Evolutionary conservation across 2,113 vertebrate genomes (phyloP).

Genomic region (Silurus asotus): DNA sequence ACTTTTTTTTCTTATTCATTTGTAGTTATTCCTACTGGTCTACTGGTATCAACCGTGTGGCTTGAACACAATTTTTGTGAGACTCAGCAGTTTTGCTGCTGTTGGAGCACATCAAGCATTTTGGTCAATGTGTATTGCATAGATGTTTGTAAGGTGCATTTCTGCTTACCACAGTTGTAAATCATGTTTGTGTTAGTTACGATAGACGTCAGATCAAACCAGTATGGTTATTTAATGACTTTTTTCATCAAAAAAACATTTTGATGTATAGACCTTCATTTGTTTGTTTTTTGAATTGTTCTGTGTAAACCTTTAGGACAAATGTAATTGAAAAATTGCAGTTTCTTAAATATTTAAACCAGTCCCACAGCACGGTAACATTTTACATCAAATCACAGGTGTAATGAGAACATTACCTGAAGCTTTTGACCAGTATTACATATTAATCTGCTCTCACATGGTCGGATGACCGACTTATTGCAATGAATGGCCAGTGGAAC

Average conservation of each 20-base stretch:
- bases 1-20: too few species aligned
- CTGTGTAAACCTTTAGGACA: too few species aligned
- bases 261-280: neutral
- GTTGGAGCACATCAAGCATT: neutral
- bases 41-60: too few species aligned
- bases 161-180: neutral
- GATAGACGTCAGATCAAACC: neutral
- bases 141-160: neutral
- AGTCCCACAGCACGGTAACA: neutral
- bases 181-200: neutral
- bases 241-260: neutral
- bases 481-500: neutral
- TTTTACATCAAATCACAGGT: neutral
- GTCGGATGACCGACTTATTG: neutral
- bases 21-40: too few species aligned
- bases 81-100: neutral
- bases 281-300: too few species aligned
- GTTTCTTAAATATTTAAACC: neutral
- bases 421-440: neutral
- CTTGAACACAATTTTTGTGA: too few species aligned
- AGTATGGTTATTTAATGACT: neutral
- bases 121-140: neutral
- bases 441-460: neutral
- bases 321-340: neutral
- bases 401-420: neutral